Base-by-base conservation (phyloP, 1,140 invertebrate species). In the Matsumurasca onukii region DNA sequence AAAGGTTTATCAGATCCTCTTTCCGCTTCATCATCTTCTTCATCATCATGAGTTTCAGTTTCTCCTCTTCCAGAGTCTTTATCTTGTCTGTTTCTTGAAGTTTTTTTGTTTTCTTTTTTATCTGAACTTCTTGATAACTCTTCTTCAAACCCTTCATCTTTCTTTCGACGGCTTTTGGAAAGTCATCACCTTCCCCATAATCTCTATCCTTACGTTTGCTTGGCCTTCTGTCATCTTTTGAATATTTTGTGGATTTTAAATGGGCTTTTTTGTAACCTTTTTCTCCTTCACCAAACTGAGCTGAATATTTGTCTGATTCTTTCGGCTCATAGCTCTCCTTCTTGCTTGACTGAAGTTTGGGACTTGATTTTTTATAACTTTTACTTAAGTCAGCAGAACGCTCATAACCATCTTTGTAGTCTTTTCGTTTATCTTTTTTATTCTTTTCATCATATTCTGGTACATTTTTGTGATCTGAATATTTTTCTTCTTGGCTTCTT, bases 31-130 rank as follows among this genome's bases (percentile, higher is more conserved):
- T 70, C 51, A 72, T 71, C 39, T 70, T 69, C 51, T 73, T 69
- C 70, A 71, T 68, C n/a, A 31, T 55, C 68, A 71, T 74, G 68
- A 76, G 73, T 52, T 71, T 66, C 57, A 59, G 73, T 69, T 70
- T 72, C 59, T 66, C 71, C 57, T 73, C 69, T 62, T 17, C 70
- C 63, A 66, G n/a, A 31, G 9, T 52, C n/a, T 25, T 45, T 59
- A 66, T 48, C 45, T 24, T 49, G 25, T 1, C 66, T 45, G 17
- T 31, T 31, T 2, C 66, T 72, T n/a, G 24, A 22, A n/a, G 27
- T 17, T 61, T 13, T 52, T 5, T 59, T 70, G 1, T 24, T 66
- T 52, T 69, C 69, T 25, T 68, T 71, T 17, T 64, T 22, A 31
- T 63, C 69, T 12, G 67, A 55, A 51, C 20, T 70, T n/a, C 67